A percentile compares a stretch with the other conserved stretches of the same genome.
These are phyloP conservation scores for Achroia grisella DNA, from an alignment of 1,140 invertebrate species.

Conservation along the genomic window DNA sequence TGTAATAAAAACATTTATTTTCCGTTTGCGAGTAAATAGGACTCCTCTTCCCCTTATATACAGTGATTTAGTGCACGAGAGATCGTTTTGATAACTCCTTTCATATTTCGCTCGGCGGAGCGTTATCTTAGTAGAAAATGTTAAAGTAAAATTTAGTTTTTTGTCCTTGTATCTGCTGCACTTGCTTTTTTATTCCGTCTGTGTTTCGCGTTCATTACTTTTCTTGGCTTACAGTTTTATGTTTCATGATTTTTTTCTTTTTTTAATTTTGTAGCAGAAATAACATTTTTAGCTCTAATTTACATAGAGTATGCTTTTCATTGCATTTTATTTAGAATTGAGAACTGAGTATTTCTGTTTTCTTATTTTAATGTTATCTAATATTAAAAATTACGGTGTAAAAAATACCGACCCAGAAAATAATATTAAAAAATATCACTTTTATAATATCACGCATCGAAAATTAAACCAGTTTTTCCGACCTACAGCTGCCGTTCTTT, in stretches of 20 bases:
- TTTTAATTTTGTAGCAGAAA: not conserved
- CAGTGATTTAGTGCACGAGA: constrained; percentile 68
- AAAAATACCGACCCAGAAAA: too few species aligned
- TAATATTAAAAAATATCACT: not conserved
- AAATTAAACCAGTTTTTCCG: constrained; percentile 30
- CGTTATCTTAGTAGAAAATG: constrained; percentile 68
- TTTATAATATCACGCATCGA: constrained; percentile 2
- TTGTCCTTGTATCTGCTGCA: constrained; percentile 8
- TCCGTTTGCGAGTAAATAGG: constrained; percentile 69
- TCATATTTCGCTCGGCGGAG: constrained; percentile 61
- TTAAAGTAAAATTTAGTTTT: constrained; percentile 43
- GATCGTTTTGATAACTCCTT: constrained; percentile 69
- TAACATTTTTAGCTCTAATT: too few species aligned
- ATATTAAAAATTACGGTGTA: too few species aligned
- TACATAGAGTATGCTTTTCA: too few species aligned
- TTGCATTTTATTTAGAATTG: too few species aligned
- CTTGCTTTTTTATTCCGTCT: constrained; percentile 6
- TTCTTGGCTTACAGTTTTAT: constrained; percentile 15
- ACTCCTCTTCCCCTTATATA: constrained; percentile 68
- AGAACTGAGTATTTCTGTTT: too few species aligned
- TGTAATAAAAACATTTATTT: constrained; percentile 73
- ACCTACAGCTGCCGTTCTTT: constrained; percentile 31
- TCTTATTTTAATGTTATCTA: too few species aligned
- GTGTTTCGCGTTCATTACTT: constrained; percentile 9
- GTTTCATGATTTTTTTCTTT: not conserved